Evolutionary conservation across 2,797 vertebrate species (phyloP).

Genomic region (Meriones psammophilus): DNA sequence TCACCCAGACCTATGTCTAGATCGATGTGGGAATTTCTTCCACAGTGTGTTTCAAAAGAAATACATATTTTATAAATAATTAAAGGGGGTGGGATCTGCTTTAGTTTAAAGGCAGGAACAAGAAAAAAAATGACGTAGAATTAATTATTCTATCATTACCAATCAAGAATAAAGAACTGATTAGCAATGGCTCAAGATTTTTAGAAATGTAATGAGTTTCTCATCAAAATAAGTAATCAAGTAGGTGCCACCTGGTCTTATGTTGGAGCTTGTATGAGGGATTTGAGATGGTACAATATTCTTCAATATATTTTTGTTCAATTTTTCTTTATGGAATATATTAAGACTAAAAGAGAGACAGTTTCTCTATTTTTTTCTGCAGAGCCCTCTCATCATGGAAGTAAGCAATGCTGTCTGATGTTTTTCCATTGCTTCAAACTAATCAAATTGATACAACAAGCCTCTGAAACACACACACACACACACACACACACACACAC

Average conservation of each 20-base stretch:
- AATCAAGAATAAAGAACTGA: neutral
- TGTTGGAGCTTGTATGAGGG: neutral
- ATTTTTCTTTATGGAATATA: conserved; percentile 22
- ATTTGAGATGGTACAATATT: neutral
- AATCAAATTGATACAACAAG: conserved; percentile 28
- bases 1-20: neutral
- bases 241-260: neutral
- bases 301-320: neutral
- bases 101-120: neutral
- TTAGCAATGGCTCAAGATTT: neutral
- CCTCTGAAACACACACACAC: neutral
- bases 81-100: neutral
- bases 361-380: neutral
- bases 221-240: neutral
- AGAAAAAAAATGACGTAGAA: neutral
- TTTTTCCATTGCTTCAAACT: neutral
- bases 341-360: neutral
- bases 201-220: neutral
- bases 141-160: neutral
- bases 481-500: neutral
- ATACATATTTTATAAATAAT: neutral
- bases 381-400: neutral
- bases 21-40: neutral
- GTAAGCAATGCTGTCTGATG: neutral
- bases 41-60: neutral